Percentiles rank a stretch among this genome's conserved stretches.
Evolutionary conservation across 2,797 vertebrate genomes (phyloP).

Genomic region (Remorina albescens): DNA sequence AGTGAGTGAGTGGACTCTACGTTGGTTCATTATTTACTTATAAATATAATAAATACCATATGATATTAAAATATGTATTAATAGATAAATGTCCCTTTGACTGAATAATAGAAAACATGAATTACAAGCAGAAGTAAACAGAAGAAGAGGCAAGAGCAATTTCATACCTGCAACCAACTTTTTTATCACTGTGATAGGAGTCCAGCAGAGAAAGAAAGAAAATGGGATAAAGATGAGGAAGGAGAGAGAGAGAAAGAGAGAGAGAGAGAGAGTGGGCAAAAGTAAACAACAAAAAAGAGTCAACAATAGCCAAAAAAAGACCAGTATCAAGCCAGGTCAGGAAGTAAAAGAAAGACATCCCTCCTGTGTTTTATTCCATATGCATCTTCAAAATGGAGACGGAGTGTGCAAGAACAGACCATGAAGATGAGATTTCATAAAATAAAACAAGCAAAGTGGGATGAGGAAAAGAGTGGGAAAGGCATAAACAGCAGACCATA

Average conservation of each 20-base stretch:
- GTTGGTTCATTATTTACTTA: conserved; percentile 9
- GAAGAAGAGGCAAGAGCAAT: conserved; percentile 61
- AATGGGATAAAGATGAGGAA: conserved; percentile 42
- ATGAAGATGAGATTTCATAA: conserved; percentile 4
- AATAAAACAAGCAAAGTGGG: conserved; percentile 35
- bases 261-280: conserved; percentile 63
- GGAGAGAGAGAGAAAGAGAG: conserved; percentile 54
- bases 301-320: conserved; percentile 67
- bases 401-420: conserved; percentile 18
- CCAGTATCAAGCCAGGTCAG: conserved; percentile 55
- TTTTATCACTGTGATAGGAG: conserved; percentile 87
- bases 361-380: conserved; percentile 3
- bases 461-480: conserved; percentile 24
- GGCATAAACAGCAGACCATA: conserved; percentile 3
- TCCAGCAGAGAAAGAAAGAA: conserved; percentile 78
- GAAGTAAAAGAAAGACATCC: conserved; percentile 48
- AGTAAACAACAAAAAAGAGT: conserved; percentile 71
- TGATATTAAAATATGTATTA: conserved; percentile 6
- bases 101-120: conserved; percentile 21
- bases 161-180: conserved; percentile 89
- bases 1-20: conserved; percentile 34
- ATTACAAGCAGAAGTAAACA: conserved; percentile 35
- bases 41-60: not conserved
- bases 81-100: conserved; percentile 5
- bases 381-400: conserved; percentile 2